These are phyloP conservation scores for Kobus ellipsiprymnus DNA, from an alignment of 2,113 vertebrate species.

Conservation along the genomic window DNA sequence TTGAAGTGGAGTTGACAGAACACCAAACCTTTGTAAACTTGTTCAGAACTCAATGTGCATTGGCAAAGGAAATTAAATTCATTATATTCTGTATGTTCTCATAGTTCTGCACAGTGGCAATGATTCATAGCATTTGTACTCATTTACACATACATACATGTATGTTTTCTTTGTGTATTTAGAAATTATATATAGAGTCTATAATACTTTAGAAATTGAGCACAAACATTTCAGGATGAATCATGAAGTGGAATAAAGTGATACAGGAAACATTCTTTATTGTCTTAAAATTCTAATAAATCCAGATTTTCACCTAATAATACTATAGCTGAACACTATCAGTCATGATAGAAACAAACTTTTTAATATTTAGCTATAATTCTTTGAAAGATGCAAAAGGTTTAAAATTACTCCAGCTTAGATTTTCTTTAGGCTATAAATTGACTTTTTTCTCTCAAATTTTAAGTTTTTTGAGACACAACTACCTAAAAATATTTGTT, in stretches of 20 bases:
- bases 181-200: neutral
- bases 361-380: neutral
- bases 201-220: neutral
- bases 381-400: neutral
- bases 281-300: neutral
- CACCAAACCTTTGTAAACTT: neutral
- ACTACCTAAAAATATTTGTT: neutral
- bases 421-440: neutral
- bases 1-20: neutral
- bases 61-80: neutral
- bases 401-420: neutral
- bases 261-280: neutral
- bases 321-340: neutral
- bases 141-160: neutral
- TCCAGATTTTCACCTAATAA: neutral
- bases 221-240: neutral
- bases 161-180: neutral
- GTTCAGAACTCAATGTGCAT: neutral
- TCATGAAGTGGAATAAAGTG: neutral
- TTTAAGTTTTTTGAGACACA: neutral
- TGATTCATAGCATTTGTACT: neutral
- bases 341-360: neutral
- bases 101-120: neutral
- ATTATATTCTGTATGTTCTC: neutral
- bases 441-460: neutral